phyloP scores from a whole-genome alignment of 2,888 invertebrate genomes.

The Osmoderma eremita region DNA sequence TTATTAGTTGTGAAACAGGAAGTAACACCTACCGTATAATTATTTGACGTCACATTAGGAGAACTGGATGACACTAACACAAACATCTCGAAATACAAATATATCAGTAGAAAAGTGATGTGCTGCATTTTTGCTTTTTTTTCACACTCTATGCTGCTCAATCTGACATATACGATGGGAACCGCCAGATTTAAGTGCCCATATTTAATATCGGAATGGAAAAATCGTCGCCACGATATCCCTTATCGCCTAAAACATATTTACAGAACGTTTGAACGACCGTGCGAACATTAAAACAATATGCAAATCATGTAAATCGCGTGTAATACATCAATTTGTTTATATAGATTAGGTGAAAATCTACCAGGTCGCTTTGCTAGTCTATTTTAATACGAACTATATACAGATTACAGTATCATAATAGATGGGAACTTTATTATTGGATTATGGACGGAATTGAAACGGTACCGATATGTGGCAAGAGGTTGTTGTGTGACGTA shows the following conservation, averaged over 20 bases:
- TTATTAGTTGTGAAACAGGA: too few relatives aligned
- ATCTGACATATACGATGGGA: neutral
- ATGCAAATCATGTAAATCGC: slow-evolving; percentile 33
- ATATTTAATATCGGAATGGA: neutral
- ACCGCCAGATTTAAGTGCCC: slow-evolving; percentile 4
- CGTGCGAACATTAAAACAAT: slow-evolving; percentile 23
- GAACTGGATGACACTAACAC: slow-evolving; percentile 3
- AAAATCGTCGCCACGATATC: slow-evolving; percentile 20
- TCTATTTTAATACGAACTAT: slow-evolving; percentile 13
- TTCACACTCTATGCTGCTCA: neutral
- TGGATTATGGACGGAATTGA: neutral
- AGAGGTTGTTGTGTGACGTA: too few relatives aligned
- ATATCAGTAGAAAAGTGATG: neutral
- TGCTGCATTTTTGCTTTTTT: neutral
- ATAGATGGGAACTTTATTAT: neutral
- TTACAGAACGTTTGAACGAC: slow-evolving; percentile 15
- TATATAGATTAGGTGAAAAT: slow-evolving; percentile 31
- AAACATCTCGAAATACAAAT: neutral
- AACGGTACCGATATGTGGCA: too few relatives aligned
- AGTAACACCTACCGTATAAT: slow-evolving; percentile 4
- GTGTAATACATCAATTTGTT: slow-evolving; percentile 38
- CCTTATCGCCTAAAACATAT: slow-evolving; percentile 30
- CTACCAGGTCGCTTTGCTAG: neutral
- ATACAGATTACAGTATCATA: neutral
- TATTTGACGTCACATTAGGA: slow-evolving; percentile 7